These are phyloP conservation scores for Lophura nycthemera DNA, from an alignment of 2,113 vertebrate genomes.

Conservation along the genomic window DNA sequence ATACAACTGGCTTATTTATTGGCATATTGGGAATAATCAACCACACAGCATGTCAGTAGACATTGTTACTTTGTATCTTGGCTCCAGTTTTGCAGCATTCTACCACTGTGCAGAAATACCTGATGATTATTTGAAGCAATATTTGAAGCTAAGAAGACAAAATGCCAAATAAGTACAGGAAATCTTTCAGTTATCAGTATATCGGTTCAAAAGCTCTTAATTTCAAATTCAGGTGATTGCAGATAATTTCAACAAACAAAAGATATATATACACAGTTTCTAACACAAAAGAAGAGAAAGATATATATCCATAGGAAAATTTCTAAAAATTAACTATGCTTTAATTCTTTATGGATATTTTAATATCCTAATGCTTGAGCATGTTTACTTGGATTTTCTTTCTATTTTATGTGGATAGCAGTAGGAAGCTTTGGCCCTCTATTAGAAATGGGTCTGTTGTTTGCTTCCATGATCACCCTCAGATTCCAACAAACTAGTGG, in stretches of 20 bases:
- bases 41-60: fast-evolving
- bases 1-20: neutral
- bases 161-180: neutral
- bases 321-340: neutral
- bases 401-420: neutral
- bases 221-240: neutral
- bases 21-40: neutral
- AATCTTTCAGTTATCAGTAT: neutral
- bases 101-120: neutral
- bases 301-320: neutral
- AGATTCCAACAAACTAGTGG: neutral
- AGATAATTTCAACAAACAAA: neutral
- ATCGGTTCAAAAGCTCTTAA: neutral
- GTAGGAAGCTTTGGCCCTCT: neutral
- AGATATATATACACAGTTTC: neutral
- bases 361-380: neutral
- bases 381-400: neutral
- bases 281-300: neutral
- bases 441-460: neutral
- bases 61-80: neutral
- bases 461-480: neutral
- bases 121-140: neutral
- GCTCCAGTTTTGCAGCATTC: neutral
- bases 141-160: neutral
- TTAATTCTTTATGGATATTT: neutral